phyloP scores from a whole-genome alignment of 2,888 invertebrate species.

The Lasioglossum vierecki region DNA sequence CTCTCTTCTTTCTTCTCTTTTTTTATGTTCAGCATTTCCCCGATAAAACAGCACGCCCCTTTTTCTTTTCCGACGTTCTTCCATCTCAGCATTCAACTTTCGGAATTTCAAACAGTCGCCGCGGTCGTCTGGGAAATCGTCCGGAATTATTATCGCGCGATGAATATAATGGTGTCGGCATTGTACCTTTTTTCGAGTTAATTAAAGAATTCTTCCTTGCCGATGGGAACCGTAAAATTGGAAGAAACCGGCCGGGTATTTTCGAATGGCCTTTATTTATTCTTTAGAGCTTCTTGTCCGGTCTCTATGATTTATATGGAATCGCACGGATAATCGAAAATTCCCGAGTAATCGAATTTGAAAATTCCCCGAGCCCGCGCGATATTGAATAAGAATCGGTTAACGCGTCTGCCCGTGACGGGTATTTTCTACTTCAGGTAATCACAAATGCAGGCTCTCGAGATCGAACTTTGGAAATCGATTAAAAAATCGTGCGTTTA shows the following conservation, averaged over 20 bases:
- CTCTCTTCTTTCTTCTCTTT: conserved; percentile 11
- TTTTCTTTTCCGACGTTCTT: conserved; percentile 40
- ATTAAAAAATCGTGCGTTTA: background rate
- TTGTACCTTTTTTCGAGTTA: conserved; percentile 7
- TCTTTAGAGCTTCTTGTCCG: background rate
- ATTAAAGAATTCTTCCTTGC: background rate
- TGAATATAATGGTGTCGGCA: background rate
- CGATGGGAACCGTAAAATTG: background rate
- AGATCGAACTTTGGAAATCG: background rate
- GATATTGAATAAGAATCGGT: background rate
- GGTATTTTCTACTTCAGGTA: background rate
- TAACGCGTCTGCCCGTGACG: conserved; percentile 2
- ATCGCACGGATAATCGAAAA: background rate
- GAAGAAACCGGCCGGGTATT: background rate
- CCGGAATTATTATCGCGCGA: conserved; percentile 31
- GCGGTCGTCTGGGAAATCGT: conserved; percentile 53
- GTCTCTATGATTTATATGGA: background rate
- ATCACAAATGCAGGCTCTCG: background rate
- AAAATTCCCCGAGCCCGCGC: background rate
- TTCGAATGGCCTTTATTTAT: background rate
- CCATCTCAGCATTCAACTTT: conserved; percentile 61
- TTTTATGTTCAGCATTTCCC: conserved; percentile 47
- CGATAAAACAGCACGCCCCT: conserved; percentile 52
- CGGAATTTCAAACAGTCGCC: conserved; percentile 42
- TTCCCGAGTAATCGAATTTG: background rate